phyloP scores from a whole-genome alignment of 2,797 vertebrate species.

The Dicrostonyx torquatus region DNA sequence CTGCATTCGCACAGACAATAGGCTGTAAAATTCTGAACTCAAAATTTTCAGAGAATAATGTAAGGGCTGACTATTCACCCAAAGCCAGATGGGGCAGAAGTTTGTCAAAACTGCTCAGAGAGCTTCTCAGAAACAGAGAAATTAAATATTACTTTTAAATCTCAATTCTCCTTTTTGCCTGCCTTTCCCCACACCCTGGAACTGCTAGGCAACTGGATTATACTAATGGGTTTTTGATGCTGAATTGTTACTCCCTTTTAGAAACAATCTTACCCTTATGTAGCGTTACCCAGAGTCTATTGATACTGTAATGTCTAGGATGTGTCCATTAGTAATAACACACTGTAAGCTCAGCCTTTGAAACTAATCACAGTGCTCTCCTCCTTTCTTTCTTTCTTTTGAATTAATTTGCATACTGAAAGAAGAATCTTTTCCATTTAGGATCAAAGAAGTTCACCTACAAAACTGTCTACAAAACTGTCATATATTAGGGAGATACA shows the following conservation, averaged over 20 bases:
- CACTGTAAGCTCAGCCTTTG: conserved; percentile 19
- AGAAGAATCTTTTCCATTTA: neutral
- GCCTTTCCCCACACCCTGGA: neutral
- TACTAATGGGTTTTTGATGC: neutral
- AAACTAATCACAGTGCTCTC: neutral
- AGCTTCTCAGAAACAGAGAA: conserved; percentile 43
- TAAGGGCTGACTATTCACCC: neutral
- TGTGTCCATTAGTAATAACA: conserved; percentile 8
- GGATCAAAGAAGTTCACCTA: neutral
- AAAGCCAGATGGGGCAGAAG: neutral
- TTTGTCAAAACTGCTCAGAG: neutral
- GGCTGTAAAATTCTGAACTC: conserved; percentile 28
- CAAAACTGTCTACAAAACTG: conserved; percentile 2
- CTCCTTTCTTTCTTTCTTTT: neutral
- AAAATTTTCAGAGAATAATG: neutral
- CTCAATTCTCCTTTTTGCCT: neutral
- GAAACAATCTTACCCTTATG: neutral
- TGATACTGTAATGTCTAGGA: neutral
- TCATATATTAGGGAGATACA: neutral
- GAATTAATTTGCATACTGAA: conserved; percentile 1
- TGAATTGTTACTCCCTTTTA: conserved; percentile 25
- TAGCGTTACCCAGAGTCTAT: neutral
- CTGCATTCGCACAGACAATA: conserved; percentile 20
- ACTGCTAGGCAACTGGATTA: neutral
- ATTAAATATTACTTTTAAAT: conserved; percentile 17